These are phyloP conservation scores for Psilanteris sp. DNA, from an alignment of 1,140 invertebrate genomes.

Conservation along the genomic window DNA sequence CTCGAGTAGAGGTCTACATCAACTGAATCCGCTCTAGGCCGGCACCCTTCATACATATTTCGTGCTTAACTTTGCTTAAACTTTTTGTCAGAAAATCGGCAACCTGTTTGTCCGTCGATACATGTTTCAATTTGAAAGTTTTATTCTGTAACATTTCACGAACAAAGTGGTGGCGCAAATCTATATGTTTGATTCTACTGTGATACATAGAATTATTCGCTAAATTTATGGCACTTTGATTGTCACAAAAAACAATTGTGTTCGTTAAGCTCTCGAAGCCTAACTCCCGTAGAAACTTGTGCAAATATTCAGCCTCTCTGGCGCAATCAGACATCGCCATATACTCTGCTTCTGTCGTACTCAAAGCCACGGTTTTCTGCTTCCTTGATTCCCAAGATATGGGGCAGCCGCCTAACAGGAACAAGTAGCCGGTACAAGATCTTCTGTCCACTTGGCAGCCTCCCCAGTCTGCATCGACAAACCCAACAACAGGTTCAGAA, in stretches of 20 bases:
- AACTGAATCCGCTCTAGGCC: background rate
- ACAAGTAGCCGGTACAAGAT: conserved; percentile 67
- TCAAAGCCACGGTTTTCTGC: conserved; percentile 27
- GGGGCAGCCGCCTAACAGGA: conserved; percentile 55
- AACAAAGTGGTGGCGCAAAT: conserved; percentile 64
- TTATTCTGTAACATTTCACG: conserved; percentile 53
- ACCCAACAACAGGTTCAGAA: background rate
- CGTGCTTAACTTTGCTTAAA: conserved; percentile 3
- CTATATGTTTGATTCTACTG: conserved; percentile 68
- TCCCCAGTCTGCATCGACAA: conserved; percentile 46
- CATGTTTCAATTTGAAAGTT: background rate
- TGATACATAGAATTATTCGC: conserved; percentile 74
- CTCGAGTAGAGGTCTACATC: conserved; percentile 11
- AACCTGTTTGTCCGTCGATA: conserved; percentile 1
- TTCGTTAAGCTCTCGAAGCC: conserved; percentile 9
- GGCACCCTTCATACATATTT: background rate
- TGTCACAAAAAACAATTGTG: conserved; percentile 66
- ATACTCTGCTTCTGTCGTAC: conserved; percentile 55
- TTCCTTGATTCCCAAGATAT: conserved; percentile 66
- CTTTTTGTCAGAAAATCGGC: conserved; percentile 21
- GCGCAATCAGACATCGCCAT: conserved; percentile 53
- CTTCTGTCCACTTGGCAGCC: conserved; percentile 35
- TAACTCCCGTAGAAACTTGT: conserved; percentile 36
- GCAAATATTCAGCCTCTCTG: conserved; percentile 48
- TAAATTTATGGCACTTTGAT: conserved; percentile 72